Percentiles rank a stretch among this genome's conserved stretches.
Conservation (phyloP, 1,140 invertebrate genomes). For the Trichonephila inaurata region DNA sequence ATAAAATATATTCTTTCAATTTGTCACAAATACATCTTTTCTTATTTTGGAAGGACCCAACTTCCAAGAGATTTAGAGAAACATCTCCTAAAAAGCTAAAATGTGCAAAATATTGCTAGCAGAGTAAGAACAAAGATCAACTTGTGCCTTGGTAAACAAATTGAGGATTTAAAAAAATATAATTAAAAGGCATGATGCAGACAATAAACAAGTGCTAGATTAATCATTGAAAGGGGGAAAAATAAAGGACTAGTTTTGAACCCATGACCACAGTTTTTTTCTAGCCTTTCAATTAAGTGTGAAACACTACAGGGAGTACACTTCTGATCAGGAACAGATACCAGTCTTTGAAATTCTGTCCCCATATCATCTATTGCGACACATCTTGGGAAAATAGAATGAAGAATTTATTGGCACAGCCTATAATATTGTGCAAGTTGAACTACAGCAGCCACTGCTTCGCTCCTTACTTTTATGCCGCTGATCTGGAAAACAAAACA, state of each 20-base stretch:
- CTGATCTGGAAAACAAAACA: constrained; percentile 58
- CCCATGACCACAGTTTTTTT: constrained; percentile 68
- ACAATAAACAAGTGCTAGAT: constrained; percentile 63
- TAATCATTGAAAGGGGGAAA: background rate
- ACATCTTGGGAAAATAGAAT: constrained; percentile 64
- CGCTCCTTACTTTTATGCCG: constrained; percentile 75
- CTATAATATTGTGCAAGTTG: constrained; percentile 75
- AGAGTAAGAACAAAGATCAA: background rate
- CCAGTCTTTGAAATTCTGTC: constrained; percentile 58
- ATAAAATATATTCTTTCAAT: background rate
- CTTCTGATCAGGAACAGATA: constrained; percentile 54
- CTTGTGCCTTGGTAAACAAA: constrained; percentile 9
- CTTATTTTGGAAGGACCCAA: background rate
- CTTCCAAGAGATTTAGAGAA: background rate
- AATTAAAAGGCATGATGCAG: constrained; percentile 32
- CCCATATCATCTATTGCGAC: constrained; percentile 43
- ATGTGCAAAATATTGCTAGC: constrained; percentile 1
- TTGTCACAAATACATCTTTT: background rate
- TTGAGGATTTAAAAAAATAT: constrained; percentile 16
- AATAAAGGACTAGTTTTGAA: constrained; percentile 65
- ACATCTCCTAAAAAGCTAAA: background rate
- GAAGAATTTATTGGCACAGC: constrained; percentile 57
- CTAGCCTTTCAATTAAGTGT: constrained; percentile 45
- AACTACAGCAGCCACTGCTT: constrained; percentile 75
- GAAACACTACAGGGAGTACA: constrained; percentile 32